phyloP scores from a whole-genome alignment of 2,113 vertebrate species.

The Nymphicus hollandicus region DNA sequence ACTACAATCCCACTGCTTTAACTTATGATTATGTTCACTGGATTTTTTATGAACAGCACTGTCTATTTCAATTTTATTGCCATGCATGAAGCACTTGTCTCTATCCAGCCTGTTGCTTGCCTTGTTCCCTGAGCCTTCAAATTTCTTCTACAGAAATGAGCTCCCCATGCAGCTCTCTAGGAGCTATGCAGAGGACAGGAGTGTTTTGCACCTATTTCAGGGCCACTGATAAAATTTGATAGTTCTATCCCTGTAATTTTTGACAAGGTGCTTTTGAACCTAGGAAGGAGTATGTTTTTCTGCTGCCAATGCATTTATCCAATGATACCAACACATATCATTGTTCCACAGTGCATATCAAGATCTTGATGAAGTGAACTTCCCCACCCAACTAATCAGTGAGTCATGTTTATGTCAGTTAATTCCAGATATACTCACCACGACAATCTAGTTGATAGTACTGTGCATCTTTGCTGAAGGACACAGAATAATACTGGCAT shows the following conservation, averaged over 20 bases:
- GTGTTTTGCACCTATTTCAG: not conserved
- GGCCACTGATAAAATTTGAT: not conserved
- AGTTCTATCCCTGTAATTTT: not conserved
- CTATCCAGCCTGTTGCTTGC: not conserved
- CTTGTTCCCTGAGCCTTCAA: not conserved
- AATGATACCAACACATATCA: not conserved
- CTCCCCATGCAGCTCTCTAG: not conserved
- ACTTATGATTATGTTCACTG: not conserved
- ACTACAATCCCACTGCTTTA: not conserved
- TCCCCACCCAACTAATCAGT: not conserved
- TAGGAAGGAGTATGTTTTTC: not conserved
- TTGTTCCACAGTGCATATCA: not conserved
- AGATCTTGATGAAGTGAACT: not conserved
- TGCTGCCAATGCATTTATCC: not conserved
- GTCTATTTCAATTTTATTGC: not conserved
- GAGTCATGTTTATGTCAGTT: not conserved
- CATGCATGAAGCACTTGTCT: not conserved
- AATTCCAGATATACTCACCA: slow-evolving; percentile 77
- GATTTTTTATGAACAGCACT: not conserved
- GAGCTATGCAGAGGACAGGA: not conserved
- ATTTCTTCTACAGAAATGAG: not conserved
- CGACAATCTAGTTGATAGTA: slow-evolving; percentile 90
- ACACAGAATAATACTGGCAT: slow-evolving; percentile 90
- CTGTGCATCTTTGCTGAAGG: slow-evolving; percentile 84
- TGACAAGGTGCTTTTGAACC: not conserved